Evolutionary conservation across 2,888 invertebrate genomes (phyloP).

Genomic region (Ophion obscuratus): DNA sequence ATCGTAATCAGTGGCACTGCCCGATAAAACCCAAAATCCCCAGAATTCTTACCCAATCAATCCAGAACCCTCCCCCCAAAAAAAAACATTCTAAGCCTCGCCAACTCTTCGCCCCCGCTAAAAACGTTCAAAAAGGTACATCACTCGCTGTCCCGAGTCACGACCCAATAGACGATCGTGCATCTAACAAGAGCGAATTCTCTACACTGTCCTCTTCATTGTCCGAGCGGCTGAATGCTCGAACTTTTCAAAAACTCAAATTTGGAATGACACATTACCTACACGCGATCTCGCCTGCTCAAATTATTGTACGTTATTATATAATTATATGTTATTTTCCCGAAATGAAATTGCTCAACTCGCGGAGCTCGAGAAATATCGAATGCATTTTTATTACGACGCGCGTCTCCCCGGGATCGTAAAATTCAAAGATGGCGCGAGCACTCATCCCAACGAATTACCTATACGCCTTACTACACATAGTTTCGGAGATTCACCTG

Average conservation of each 20-base stretch:
- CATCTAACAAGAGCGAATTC: background rate
- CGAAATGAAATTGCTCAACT: slow-evolving; percentile 43
- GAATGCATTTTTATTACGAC: slow-evolving; percentile 53
- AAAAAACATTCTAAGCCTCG: too few species aligned
- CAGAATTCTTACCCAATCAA: too few species aligned
- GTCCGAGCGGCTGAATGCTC: background rate
- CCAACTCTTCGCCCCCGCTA: too few species aligned
- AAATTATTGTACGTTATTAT: slow-evolving; percentile 35
- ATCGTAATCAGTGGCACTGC: too few species aligned
- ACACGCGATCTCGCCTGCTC: slow-evolving; percentile 23
- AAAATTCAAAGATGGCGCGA: slow-evolving; percentile 53
- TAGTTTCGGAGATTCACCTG: slow-evolving; percentile 62
- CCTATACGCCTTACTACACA: slow-evolving; percentile 35
- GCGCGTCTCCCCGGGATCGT: slow-evolving; percentile 41
- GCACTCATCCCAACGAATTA: slow-evolving; percentile 36
- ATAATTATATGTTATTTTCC: slow-evolving; percentile 37
- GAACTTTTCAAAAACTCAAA: background rate
- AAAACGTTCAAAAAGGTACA: too few species aligned
- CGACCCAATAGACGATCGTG: too few species aligned
- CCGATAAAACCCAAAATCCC: too few species aligned
- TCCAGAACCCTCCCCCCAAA: too few species aligned
- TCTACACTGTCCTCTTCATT: background rate
- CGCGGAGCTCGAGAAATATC: slow-evolving; percentile 26
- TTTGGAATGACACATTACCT: slow-evolving; percentile 46
- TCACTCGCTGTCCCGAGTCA: too few species aligned